phyloP scores from a whole-genome alignment of 1,140 invertebrate species.

The Pseudobourletiella spinata region DNA sequence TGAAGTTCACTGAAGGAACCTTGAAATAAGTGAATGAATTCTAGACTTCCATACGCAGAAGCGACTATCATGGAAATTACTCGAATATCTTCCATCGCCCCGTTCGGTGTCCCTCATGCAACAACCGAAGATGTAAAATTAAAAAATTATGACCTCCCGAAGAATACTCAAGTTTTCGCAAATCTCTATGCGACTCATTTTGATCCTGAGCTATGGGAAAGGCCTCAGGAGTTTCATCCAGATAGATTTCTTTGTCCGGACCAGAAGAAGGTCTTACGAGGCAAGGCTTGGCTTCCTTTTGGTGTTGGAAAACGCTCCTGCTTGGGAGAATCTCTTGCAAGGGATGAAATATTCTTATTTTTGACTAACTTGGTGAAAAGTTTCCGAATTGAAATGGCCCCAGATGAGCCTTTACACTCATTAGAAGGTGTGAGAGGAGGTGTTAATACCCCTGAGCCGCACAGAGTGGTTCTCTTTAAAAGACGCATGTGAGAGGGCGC shows the following conservation, averaged over 20 bases:
- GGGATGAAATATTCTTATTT: conserved; percentile 37
- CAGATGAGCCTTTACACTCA: no score
- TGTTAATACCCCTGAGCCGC: no score
- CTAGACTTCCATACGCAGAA: conserved; percentile 21
- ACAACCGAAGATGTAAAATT: conserved; percentile 32
- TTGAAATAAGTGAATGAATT: no score
- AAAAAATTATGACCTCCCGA: conserved; percentile 39
- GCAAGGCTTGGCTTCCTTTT: conserved; percentile 10
- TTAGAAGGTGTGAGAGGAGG: no score
- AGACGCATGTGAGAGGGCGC: no score
- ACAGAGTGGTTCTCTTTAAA: no score
- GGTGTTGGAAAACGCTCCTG: conserved; percentile 15
- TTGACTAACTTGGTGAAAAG: conserved; percentile 35
- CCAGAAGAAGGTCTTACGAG: background rate
- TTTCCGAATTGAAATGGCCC: no score
- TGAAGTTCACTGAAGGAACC: no score
- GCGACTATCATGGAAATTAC: conserved; percentile 18
- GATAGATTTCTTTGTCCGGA: conserved; percentile 34
- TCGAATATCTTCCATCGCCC: conserved; percentile 18
- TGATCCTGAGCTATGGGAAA: conserved; percentile 1
- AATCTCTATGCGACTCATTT: conserved; percentile 14
- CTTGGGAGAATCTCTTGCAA: conserved; percentile 38
- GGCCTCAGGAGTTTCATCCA: conserved; percentile 20
- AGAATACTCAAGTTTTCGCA: conserved; percentile 40
- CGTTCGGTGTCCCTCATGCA: conserved; percentile 15